These are phyloP conservation scores for Proteles cristata DNA, from an alignment of 2,113 vertebrate species.

Conservation along the genomic window DNA sequence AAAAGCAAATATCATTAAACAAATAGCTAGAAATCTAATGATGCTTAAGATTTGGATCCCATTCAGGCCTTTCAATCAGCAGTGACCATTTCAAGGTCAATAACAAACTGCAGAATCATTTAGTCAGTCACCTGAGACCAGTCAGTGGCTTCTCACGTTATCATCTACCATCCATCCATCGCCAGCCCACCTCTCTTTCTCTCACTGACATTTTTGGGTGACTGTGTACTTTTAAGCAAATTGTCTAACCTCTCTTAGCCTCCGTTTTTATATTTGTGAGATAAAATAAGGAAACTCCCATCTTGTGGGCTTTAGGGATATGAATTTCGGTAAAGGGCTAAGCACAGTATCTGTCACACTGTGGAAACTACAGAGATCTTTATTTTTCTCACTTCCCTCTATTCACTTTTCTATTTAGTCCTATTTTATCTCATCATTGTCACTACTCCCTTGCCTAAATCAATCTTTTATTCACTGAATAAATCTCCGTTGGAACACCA, in stretches of 20 bases:
- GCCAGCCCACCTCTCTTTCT: not conserved
- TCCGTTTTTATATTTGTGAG: not conserved
- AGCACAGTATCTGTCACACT: not conserved
- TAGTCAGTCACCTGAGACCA: conserved; percentile 54
- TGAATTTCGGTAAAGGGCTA: not conserved
- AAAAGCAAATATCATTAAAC: conserved; percentile 70
- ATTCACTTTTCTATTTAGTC: not conserved
- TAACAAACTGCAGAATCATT: conserved; percentile 45
- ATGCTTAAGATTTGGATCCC: conserved; percentile 56
- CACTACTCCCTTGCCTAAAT: not conserved
- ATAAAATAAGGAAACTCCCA: not conserved
- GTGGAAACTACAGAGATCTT: not conserved
- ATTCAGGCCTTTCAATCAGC: conserved; percentile 47
- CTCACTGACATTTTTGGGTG: not conserved
- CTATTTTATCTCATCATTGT: not conserved
- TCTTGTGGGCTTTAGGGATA: not conserved
- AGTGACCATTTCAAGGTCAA: conserved; percentile 70
- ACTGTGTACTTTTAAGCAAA: not conserved
- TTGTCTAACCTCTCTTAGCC: not conserved
- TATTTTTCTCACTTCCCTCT: not conserved
- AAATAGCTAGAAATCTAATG: conserved; percentile 71
- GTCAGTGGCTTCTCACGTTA: not conserved
- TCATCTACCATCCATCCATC: not conserved
- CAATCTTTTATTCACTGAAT: not conserved
- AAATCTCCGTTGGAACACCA: not conserved